Evolutionary conservation across 2,888 invertebrate species (phyloP).

Genomic region (Anthrax anthrax): DNA sequence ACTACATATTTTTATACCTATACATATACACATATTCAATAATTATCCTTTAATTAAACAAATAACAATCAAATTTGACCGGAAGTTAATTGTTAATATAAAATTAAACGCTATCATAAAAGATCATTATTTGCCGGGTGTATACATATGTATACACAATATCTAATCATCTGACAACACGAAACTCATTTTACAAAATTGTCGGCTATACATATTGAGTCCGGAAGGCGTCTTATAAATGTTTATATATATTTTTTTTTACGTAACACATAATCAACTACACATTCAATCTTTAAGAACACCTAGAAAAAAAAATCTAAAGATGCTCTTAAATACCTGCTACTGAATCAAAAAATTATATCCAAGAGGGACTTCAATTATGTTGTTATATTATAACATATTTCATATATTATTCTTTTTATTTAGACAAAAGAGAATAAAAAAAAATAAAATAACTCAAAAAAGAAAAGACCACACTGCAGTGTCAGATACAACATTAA

Average conservation of each 20-base stretch:
- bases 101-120: background rate
- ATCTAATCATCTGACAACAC: slow-evolving; percentile 7
- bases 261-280: no score
- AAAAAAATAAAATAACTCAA: no score
- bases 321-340: slow-evolving; percentile 1
- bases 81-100: background rate
- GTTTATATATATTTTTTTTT: no score
- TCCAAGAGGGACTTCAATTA: slow-evolving; percentile 2
- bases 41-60: no score
- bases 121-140: background rate
- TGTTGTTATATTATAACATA: slow-evolving; percentile 3
- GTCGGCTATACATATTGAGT: background rate
- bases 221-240: background rate
- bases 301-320: background rate
- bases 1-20: no score
- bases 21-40: no score
- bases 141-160: background rate
- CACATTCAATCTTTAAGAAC: no score
- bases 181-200: slow-evolving; percentile 7
- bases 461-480: background rate
- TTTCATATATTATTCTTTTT: no score
- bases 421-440: no score
- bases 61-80: background rate
- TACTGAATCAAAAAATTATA: slow-evolving; percentile 5
- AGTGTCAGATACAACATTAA: no score